Base-by-base conservation (phyloP, 2,888 invertebrate species). In the Scaptomyza cyrtandrae region DNA sequence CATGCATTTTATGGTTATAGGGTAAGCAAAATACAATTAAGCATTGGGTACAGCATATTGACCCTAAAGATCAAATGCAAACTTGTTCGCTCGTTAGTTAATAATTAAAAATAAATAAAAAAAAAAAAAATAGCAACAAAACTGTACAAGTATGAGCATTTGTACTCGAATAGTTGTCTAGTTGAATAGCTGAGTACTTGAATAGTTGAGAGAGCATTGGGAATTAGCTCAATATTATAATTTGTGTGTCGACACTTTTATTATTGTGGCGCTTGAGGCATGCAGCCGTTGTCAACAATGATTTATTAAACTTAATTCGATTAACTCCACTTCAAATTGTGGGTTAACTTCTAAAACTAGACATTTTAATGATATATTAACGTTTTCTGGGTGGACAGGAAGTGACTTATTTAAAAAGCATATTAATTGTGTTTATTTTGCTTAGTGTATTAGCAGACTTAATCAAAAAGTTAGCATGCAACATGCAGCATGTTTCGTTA, bases 41-140 rank as follows among this genome's bases (percentile, higher is more conserved):
- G 76, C 78, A 73, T 66, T 76, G 67, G 69, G 71, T 82, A 78
- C 79, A 83, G 75, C 85, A 85, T 77, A 73, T 72, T 89, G 89
- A 90, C 89, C 89, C 76, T 72, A 75, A 59, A 81, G 88, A 88
- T 80, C 79, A 87, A 84, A 90, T 87, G 83, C 84, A 87, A 90
- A 89, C 89, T 88, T 85, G 89, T 88, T 86, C 79, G 70, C 41
- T 78, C 56, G 69, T 61, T 78, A 66, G 66, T 65, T 71, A 78
- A 75, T 86, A 81, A 86, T 84, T 83, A 80, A 66, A 57, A 78
- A 75, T 86, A 81, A 86, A 82, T 83, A 80, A 66, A 57, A 68
- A 59, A 65, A 44, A 6, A 7, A 45, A 41, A n/a, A 64, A 41
- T 43, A 54, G 50, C 39, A 39, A 64, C 16, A 52, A 65, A 48